phyloP scores from a whole-genome alignment of 2,113 vertebrate genomes.

The Psettodes erumei region DNA sequence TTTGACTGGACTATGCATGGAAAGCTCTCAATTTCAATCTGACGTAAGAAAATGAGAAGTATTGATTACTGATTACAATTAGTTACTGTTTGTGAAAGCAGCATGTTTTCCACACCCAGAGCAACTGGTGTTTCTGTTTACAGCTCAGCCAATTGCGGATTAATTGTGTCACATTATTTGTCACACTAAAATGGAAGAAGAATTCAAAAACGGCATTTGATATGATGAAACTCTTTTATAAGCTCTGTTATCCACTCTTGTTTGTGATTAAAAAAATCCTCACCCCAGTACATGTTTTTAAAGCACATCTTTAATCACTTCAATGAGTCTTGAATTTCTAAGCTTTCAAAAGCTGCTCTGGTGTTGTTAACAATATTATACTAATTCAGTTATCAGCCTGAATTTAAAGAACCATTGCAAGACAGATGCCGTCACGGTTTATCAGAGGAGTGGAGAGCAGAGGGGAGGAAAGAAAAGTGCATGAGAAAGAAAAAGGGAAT shows the following conservation, averaged over 20 bases:
- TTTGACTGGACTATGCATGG: no score
- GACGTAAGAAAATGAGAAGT: neutral
- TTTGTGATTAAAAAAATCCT: neutral
- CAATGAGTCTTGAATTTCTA: neutral
- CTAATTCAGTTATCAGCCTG: constrained; percentile 44
- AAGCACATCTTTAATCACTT: neutral
- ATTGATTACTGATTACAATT: no score
- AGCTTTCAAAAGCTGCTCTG: neutral
- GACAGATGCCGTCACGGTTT: constrained; percentile 33
- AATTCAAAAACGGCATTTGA: neutral
- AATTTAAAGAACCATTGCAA: constrained; percentile 7
- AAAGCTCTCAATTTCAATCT: neutral
- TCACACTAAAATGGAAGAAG: neutral
- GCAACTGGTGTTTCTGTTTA: neutral
- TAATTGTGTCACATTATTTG: neutral
- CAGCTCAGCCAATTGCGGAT: neutral
- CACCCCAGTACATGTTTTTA: neutral
- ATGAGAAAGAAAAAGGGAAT: neutral
- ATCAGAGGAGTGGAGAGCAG: constrained; percentile 21
- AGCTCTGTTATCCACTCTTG: neutral
- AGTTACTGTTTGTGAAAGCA: no score
- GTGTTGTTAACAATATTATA: constrained; percentile 13
- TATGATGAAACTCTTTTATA: neutral
- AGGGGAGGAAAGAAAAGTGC: neutral
- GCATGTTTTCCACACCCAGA: no score